Percentiles rank a stretch among this genome's conserved stretches.
These are phyloP conservation scores for Capricornis sumatraensis DNA, from an alignment of 2,113 vertebrate species.

Conservation along the genomic window DNA sequence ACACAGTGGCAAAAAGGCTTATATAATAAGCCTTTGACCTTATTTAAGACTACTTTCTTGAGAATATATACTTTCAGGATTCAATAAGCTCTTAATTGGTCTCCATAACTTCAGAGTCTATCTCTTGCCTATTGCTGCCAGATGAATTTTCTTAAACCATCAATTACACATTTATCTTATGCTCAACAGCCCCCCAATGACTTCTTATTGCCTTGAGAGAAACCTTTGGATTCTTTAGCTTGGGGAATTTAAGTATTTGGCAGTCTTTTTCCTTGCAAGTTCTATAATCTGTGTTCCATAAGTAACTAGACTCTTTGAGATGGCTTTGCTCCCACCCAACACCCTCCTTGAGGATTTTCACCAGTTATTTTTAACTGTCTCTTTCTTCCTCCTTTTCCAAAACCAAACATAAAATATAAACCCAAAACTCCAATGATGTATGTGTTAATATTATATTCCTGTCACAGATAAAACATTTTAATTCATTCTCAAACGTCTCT, in stretches of 20 bases:
- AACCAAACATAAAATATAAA: neutral
- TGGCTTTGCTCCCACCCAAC: neutral
- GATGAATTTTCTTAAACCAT: neutral
- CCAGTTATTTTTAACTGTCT: neutral
- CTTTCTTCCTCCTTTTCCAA: neutral
- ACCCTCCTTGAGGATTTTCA: neutral
- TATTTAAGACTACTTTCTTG: conserved; percentile 11
- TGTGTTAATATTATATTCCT: neutral
- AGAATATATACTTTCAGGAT: neutral
- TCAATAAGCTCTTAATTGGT: neutral
- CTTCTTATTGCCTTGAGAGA: neutral
- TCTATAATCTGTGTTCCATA: neutral
- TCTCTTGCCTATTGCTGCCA: neutral
- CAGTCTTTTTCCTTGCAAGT: neutral
- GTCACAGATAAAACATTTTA: neutral
- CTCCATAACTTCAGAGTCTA: neutral
- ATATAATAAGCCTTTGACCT: neutral
- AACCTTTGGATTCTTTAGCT: neutral
- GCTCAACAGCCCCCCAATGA: neutral
- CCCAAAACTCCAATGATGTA: neutral
- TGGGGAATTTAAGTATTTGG: neutral
- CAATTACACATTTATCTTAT: neutral
- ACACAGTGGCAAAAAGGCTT: neutral
- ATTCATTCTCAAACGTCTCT: neutral
- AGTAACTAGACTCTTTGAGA: neutral